Evolutionary conservation across 2,113 vertebrate species (phyloP).

Genomic region (Colinus virginianus): DNA sequence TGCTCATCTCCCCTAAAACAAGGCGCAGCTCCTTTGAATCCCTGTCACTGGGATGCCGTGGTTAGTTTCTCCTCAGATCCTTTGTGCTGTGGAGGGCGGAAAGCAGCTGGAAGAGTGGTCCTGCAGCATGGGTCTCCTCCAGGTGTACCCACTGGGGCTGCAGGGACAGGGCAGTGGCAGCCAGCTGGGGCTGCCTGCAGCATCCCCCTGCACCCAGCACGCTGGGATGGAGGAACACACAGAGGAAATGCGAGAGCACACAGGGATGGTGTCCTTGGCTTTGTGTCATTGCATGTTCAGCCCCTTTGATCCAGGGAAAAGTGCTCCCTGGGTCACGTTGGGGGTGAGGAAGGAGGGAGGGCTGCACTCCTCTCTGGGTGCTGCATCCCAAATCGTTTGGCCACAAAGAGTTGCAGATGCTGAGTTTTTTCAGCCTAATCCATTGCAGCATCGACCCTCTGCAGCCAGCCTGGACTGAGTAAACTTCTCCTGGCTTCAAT

Average conservation of each 20-base stretch:
- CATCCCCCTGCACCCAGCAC: fast-evolving
- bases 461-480: not conserved
- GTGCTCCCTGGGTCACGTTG: fast-evolving
- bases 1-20: not conserved
- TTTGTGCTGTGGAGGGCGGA: not conserved
- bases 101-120: not conserved
- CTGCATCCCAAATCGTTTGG: slow-evolving; percentile 17
- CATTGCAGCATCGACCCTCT: not conserved
- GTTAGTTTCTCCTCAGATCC: not conserved
- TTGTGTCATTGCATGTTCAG: not conserved
- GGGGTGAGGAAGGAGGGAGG: too few relatives aligned
- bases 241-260: too few relatives aligned
- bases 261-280: not conserved
- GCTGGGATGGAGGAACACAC: not conserved
- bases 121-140: not conserved
- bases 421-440: slow-evolving; percentile 5
- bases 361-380: not conserved
- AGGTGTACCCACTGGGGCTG: not conserved
- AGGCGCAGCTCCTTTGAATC: not conserved
- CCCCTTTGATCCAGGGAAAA: not conserved
- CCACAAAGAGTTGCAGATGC: not conserved
- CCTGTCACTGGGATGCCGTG: not conserved
- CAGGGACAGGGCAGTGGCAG: fast-evolving
- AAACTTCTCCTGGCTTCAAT: slow-evolving; percentile 18
- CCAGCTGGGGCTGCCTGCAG: fast-evolving